Evolutionary conservation across 64 coral and sea anemone genomes (phyloP).

Genomic region (Orbicella faveolata): DNA sequence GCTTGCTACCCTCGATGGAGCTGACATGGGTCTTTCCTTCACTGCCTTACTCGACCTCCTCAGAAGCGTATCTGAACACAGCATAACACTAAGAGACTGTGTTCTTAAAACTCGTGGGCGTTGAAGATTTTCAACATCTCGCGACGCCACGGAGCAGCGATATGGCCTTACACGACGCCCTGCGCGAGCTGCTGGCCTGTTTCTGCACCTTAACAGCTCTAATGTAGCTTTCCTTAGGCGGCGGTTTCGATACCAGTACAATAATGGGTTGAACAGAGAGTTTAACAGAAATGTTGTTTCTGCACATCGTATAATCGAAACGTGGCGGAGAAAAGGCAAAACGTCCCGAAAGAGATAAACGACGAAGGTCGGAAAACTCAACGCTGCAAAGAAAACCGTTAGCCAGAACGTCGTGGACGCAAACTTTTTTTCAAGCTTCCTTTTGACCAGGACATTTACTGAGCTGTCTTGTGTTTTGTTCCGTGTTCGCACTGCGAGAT

Average conservation of each 20-base stretch:
- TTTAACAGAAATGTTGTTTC: background rate
- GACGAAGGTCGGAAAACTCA: background rate
- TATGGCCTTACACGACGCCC: background rate
- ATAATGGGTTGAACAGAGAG: background rate
- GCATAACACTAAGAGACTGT: no score
- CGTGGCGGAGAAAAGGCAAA: background rate
- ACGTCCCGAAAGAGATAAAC: background rate
- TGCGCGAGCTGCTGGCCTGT: background rate
- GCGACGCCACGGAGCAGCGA: background rate
- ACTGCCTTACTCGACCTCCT: no score
- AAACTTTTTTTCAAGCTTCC: background rate
- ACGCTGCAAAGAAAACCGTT: background rate
- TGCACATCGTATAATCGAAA: background rate
- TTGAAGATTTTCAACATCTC: background rate
- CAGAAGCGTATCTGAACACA: no score
- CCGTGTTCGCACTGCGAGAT: background rate
- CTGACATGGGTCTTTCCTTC: no score
- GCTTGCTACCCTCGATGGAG: no score
- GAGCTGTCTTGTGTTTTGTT: background rate
- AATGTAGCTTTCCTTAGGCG: background rate
- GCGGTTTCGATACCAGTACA: background rate
- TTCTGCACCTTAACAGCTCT: background rate
- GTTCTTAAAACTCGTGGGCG: no score
- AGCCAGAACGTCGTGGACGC: background rate
- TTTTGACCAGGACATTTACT: background rate